Evolutionary conservation across 2,113 vertebrate genomes (phyloP).

Genomic region (Hemiscyllium ocellatum): DNA sequence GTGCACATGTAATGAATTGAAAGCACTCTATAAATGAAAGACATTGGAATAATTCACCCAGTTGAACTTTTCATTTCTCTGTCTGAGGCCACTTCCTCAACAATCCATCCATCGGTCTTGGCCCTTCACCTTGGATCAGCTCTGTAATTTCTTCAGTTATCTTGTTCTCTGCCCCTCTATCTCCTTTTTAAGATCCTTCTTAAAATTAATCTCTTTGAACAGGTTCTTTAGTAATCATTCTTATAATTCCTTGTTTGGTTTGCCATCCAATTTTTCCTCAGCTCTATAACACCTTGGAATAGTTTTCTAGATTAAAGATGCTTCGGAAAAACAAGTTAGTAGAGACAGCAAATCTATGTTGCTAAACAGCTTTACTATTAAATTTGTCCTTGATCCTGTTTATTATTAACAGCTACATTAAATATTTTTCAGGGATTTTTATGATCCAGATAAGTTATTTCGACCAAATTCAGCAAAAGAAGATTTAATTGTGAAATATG

Average conservation of each 20-base stretch:
- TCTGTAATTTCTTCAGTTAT: background rate
- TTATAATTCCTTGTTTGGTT: background rate
- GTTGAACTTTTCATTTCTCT: background rate
- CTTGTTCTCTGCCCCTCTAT: background rate
- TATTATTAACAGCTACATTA: background rate
- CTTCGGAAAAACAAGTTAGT: background rate
- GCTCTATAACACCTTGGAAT: background rate
- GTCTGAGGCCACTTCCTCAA: background rate
- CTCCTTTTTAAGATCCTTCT: background rate
- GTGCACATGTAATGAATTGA: background rate
- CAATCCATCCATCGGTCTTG: background rate
- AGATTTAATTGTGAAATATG: conserved; percentile 35
- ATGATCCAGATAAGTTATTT: conserved; percentile 38
- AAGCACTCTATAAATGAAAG: background rate
- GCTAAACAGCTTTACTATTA: background rate
- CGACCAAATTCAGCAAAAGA: background rate
- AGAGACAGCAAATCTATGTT: background rate
- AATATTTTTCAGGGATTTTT: conserved; percentile 29
- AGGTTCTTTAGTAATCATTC: background rate
- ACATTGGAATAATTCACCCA: background rate
- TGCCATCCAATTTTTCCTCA: background rate
- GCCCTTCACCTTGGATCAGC: background rate
- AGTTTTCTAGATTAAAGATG: background rate
- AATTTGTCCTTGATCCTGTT: background rate
- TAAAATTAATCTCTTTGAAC: background rate